These are phyloP conservation scores for Drosophila nebulosa DNA, from an alignment of 1,140 invertebrate species.

Conservation along the genomic window DNA sequence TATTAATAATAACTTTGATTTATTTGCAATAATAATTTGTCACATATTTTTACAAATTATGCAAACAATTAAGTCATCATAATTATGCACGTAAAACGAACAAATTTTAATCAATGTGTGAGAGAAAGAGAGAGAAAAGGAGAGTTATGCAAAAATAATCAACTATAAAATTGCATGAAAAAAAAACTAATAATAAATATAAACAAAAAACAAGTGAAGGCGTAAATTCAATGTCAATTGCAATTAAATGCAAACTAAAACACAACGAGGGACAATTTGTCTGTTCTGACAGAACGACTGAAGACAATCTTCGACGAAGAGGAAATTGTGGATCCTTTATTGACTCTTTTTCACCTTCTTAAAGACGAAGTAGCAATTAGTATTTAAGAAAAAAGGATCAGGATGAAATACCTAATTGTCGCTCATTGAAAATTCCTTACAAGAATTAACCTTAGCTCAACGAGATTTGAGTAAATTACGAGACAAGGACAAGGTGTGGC, in stretches of 20 bases:
- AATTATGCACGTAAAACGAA: neutral
- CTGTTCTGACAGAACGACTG: no score
- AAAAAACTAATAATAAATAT: neutral
- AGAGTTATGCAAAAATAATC: neutral
- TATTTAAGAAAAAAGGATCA: neutral
- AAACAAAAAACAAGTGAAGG: neutral
- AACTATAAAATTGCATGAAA: neutral
- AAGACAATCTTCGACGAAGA: no score
- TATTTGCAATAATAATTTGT: neutral
- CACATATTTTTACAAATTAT: neutral
- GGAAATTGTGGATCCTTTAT: no score
- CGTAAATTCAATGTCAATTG: conserved; percentile 33
- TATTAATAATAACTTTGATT: neutral
- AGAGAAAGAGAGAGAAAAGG: neutral
- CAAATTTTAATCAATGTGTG: neutral
- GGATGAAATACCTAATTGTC: neutral
- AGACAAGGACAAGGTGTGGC: conserved; percentile 28
- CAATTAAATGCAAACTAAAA: neutral
- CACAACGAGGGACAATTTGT: no score
- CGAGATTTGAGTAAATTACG: conserved; percentile 29
- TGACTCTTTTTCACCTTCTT: no score
- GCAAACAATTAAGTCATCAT: neutral
- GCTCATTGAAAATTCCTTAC: neutral
- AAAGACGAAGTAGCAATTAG: no score
- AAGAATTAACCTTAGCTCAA: neutral